Evolutionary conservation across 2,113 vertebrate species (phyloP), one percentile per base, ranked within the genome.

Genomic region (Daubentonia madagascariensis): DNA sequence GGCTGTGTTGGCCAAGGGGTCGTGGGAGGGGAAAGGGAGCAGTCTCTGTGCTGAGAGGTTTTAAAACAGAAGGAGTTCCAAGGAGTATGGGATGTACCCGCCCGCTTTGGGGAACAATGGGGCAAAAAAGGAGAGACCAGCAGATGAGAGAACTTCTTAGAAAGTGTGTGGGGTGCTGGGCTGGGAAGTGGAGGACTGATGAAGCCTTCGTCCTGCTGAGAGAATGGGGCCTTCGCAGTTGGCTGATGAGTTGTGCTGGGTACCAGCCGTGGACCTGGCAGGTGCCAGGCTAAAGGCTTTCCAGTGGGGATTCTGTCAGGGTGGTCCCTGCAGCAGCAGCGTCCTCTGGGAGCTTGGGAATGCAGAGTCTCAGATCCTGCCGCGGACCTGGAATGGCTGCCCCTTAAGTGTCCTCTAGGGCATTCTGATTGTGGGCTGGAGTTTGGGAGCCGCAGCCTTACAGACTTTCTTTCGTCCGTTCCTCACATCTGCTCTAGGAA

Each of bases 401-500:
- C 52, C 23, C n/a, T 35, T 12, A 35, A 32, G 63, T 22, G 45
- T 30, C 67, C 1, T 48, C 20, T 10, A 2, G 43, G 28, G 8
- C 8, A 12, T 84, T 61, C 9, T 59, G 50, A 37, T 5, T 23
- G 8, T 16, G 13, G 17, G 48, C 35, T 48, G 25, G 11, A 9
- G 67, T 48, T 23, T 9, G 61, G 65, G 68, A 32, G 35, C 23
- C 63, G 16, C 5, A 2, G 40, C 61, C 30, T 6, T 28, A 0
- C 6, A 5, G 18, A 5, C 57, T 43, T 32, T 14, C 5, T 85
- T 5, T 61, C 16, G 1, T 22, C n/a, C 18, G 0, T 1, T 40
- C 59, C 57, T 40, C 40, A 1, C 0, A 0, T 57, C 32, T 52
- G 1, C 40, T 18, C 9, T 5, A 0, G 20, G 72, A 35, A 16